Evolutionary conservation across 1,140 invertebrate genomes (phyloP).

Genomic region (Macrobrachium rosenbergii): DNA sequence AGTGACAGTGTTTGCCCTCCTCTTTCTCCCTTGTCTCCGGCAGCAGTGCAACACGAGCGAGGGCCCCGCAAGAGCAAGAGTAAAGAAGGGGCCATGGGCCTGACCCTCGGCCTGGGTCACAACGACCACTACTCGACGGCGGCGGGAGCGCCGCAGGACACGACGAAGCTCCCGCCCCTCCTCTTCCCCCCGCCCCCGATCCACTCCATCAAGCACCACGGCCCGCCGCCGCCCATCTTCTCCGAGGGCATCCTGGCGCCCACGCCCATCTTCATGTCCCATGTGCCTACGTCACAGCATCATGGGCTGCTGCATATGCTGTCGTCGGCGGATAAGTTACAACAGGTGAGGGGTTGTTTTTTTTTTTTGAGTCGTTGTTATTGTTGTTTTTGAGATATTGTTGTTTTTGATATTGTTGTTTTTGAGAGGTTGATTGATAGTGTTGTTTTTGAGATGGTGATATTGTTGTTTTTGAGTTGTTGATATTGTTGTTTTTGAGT

Average conservation of each 20-base stretch:
- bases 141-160: slow-evolving; percentile 15
- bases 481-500: too few species aligned
- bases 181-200: slow-evolving; percentile 48
- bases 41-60: slow-evolving; percentile 58
- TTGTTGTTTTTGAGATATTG: background rate
- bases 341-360: slow-evolving; percentile 24
- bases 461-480: too few species aligned
- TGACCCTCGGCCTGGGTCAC: background rate
- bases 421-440: too few species aligned
- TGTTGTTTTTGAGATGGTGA: too few species aligned
- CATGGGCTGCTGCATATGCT: slow-evolving; percentile 54
- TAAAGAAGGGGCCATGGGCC: slow-evolving; percentile 38
- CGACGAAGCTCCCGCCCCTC: slow-evolving; percentile 41
- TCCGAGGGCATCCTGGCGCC: slow-evolving; percentile 56
- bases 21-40: slow-evolving; percentile 15
- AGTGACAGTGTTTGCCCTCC: too few species aligned
- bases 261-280: slow-evolving; percentile 55
- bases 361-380: background rate
- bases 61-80: slow-evolving; percentile 57
- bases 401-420: background rate
- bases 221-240: slow-evolving; percentile 40
- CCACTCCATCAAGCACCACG: slow-evolving; percentile 46
- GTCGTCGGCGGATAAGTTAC: slow-evolving; percentile 45
- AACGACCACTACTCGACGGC: slow-evolving; percentile 33
- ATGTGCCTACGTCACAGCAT: slow-evolving; percentile 50